phyloP scores from a whole-genome alignment of 2,113 vertebrate genomes.

The Hyaena hyaena region DNA sequence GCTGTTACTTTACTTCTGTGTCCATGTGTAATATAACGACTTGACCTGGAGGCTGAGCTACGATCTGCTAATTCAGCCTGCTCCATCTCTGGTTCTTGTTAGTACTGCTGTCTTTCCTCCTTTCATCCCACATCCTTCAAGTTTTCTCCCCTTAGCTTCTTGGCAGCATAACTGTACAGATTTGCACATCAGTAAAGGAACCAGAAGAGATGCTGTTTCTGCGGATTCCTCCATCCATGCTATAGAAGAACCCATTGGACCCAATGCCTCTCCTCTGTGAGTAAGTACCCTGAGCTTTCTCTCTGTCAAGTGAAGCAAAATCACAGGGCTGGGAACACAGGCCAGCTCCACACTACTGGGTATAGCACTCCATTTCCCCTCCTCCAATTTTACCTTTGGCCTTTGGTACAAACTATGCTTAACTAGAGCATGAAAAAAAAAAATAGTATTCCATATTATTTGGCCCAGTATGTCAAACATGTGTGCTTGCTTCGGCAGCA shows the following conservation, averaged over 20 bases:
- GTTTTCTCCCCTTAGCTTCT: not conserved
- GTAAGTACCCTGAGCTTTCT: not conserved
- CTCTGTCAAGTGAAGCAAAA: not conserved
- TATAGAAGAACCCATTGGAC: not conserved
- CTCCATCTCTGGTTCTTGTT: not conserved
- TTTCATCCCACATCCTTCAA: not conserved
- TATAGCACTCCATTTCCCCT: not conserved
- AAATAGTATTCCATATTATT: not conserved
- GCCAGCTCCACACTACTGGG: not conserved
- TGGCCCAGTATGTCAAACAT: not conserved
- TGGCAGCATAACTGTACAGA: not conserved
- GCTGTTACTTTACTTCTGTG: not conserved
- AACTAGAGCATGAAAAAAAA: not conserved
- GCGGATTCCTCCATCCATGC: not conserved
- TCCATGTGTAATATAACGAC: not conserved
- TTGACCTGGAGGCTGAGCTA: not conserved
- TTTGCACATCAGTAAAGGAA: constrained; percentile 19
- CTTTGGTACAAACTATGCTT: not conserved
- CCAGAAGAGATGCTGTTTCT: not conserved
- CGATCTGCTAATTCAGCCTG: not conserved
- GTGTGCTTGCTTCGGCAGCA: not conserved
- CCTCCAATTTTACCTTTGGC: not conserved
- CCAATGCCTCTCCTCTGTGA: not conserved
- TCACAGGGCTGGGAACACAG: not conserved
- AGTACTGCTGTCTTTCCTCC: not conserved